These are phyloP conservation scores for Casuarius casuarius DNA, from an alignment of 2,113 vertebrate species.

Conservation along the genomic window DNA sequence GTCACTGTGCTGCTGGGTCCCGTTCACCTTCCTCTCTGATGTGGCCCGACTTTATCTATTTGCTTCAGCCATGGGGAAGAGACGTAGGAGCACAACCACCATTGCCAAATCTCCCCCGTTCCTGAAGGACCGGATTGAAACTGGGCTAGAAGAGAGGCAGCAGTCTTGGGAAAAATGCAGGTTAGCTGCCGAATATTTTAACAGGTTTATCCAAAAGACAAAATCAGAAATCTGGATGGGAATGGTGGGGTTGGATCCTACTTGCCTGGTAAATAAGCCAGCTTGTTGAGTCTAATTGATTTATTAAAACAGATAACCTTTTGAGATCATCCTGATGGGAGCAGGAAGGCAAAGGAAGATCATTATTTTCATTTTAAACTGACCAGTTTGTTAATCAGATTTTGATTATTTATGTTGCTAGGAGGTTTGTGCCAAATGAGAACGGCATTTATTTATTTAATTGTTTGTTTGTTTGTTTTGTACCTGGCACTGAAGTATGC, in stretches of 20 bases:
- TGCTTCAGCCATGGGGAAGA: not conserved
- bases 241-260: not conserved
- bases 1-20: too few relatives aligned
- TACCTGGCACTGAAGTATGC: constrained; percentile 16
- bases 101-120: not conserved
- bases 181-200: not conserved
- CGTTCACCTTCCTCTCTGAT: not conserved
- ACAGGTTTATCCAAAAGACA: not conserved
- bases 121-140: not conserved
- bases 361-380: constrained; percentile 49
- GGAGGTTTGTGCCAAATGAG: constrained; percentile 23
- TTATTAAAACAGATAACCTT: constrained; percentile 45
- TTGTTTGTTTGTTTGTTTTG: not conserved
- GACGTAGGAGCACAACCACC: not conserved
- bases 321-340: not conserved
- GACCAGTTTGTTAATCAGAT: constrained; percentile 47
- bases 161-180: not conserved
- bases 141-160: not conserved
- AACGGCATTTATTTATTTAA: not conserved
- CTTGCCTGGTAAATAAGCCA: not conserved
- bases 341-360: constrained; percentile 34
- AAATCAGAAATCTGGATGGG: not conserved
- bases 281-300: constrained; percentile 13
- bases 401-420: constrained; percentile 46
- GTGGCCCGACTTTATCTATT: not conserved